Base-by-base conservation (phyloP, 2,797 vertebrate genomes). In the Pogonophryne albipinna region DNA sequence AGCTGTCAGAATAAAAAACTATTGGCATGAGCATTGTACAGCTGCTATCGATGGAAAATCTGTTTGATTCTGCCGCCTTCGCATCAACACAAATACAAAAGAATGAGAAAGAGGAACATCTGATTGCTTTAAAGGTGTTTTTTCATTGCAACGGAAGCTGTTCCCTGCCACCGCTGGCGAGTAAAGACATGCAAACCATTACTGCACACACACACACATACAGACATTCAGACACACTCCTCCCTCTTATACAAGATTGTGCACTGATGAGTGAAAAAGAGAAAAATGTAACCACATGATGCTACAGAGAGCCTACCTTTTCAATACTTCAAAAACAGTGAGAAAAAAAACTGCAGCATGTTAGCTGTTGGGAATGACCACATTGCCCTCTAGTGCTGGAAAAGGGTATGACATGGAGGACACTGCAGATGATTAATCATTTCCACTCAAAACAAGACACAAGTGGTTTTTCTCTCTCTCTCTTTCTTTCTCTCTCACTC, bases 201-300 rank as follows among this genome's bases (percentile, higher is more conserved):
- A 58, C 74, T 72, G 75, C 42, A 31, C 56, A 27, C 51, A 66
- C 67, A 78, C 50, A 70, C 50, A 79, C 47, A 61, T 13, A 53
- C 74, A 71, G 3, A 34, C 34, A 34, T 34, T 34, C 34, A 34
- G 34, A 34, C 72, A 34, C 70, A 50, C 45, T 23, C 38, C 19
- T 56, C 50, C 80, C 85, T 83, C 86, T 91, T 88, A 92, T 86
- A 89, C 62, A 71, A 78, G 72, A 82, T 70, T 83, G 82, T 75
- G 71, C 78, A 80, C 47, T 67, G 76, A 74, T 85, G 79, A 69
- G 58, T 4, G 23, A 70, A 84, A 34, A 1, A 62, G 45, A 86
- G 78, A 87, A 50, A 70, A 84, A 87, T 73, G 49, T 74, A 84
- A 64, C 41, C 83, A 83, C 78, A 78, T 80, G 76, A 85, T 72